phyloP scores from a whole-genome alignment of 2,888 invertebrate species.

The Hirudinaria manillensis region DNA sequence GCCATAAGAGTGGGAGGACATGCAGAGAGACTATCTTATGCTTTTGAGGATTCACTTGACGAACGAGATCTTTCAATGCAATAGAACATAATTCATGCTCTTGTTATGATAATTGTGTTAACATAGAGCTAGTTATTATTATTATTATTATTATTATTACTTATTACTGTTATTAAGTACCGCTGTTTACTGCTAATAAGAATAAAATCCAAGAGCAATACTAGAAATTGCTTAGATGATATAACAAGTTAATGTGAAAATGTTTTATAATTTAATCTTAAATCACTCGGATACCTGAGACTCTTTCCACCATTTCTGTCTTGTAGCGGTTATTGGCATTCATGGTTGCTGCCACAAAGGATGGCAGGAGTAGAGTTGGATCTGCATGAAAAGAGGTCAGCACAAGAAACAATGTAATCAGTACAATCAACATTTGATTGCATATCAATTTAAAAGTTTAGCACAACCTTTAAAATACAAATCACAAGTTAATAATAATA shows the following conservation, averaged over 20 bases:
- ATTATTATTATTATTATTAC: too few relatives aligned
- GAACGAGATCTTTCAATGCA: constrained; percentile 45
- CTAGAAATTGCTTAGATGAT: background rate
- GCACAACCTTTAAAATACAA: background rate
- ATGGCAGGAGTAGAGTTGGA: constrained; percentile 46
- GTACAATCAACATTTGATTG: constrained; percentile 10
- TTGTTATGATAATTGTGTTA: background rate
- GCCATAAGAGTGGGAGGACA: constrained; percentile 51
- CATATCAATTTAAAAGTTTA: background rate
- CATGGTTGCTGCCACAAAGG: constrained; percentile 49
- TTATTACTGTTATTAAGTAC: too few relatives aligned
- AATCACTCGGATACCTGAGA: constrained; percentile 45
- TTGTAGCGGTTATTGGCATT: constrained; percentile 49
- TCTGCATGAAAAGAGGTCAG: constrained; percentile 42
- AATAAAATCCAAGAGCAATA: background rate
- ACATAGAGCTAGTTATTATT: background rate
- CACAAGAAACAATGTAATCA: too few relatives aligned
- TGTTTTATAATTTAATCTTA: background rate
- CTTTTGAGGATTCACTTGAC: constrained; percentile 44
- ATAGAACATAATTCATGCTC: background rate
- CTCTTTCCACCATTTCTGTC: constrained; percentile 50
- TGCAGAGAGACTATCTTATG: constrained; percentile 49
- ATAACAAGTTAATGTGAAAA: background rate
- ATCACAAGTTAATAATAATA: background rate
- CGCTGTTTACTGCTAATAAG: background rate